Base-by-base conservation (phyloP, 1,140 invertebrate species). In the Drosophila equinoxialis region DNA sequence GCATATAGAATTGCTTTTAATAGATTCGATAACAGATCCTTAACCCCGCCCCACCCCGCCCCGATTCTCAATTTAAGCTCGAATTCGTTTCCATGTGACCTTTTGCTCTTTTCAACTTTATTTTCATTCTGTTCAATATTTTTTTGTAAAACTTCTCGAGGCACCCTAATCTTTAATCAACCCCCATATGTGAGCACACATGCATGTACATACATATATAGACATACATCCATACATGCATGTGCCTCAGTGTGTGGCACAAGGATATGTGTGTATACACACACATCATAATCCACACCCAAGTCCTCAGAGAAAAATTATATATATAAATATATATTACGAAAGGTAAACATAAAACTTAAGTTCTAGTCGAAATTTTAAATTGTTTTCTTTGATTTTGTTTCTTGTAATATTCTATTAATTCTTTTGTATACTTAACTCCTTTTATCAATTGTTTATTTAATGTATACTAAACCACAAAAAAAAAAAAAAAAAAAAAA, bases 311-410 rank as follows among this genome's bases (percentile, higher is more conserved):
- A 63, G 68, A 61, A 62, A 63, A 58, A 65, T 35, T 35, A 68
- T 30, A 61, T 42, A 68, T 48, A 75, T 37, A 74, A 14, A 55
- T 70, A 71, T 79, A 65, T 59, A 72, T 74, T 65, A 78, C 35
- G 14, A 64, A 65, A 55, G 65, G 69, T 78, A 70, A 68, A 68
- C 37, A 39, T 87, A 87, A 78, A 54, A 72, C 54, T 73, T 90
- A 90, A 91, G 90, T 90, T 91, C 90, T 91, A 91, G 90, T 91
- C 90, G 84, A 91, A 91, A 91, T 91, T 91, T 86, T 57, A 90
- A 90, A 86, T 86, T 83, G 71, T 80, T 89, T 82, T 78, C 66
- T 64, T 67, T 66, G 10, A 51, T 77, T 67, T 33, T 41, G 26
- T 73, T 65, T 39, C 37, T 39, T 61, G 65, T 75, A 51, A 48